phyloP scores from a whole-genome alignment of 2,113 vertebrate genomes.

The Kobus ellipsiprymnus region DNA sequence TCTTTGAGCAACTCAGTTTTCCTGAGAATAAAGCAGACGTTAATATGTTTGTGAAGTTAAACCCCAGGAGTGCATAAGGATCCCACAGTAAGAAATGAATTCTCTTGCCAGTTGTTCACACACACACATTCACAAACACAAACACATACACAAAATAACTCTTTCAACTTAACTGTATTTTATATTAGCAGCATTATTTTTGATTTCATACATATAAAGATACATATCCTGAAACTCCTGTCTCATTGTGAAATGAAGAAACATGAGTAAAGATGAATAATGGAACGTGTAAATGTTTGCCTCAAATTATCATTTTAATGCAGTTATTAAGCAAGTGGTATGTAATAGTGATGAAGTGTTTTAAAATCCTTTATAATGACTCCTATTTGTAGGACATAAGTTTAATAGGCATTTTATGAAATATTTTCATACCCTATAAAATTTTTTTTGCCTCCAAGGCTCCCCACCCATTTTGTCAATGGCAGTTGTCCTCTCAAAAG shows the following conservation, averaged over 20 bases:
- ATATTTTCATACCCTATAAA: slow-evolving; percentile 45
- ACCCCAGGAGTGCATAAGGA: slow-evolving; percentile 63
- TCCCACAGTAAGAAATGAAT: slow-evolving; percentile 72
- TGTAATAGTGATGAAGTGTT: background rate
- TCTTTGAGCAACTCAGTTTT: slow-evolving; percentile 63
- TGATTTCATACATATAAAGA: slow-evolving; percentile 48
- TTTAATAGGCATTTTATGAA: slow-evolving; percentile 7
- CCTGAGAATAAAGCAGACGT: slow-evolving; percentile 69
- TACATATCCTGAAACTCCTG: slow-evolving; percentile 27
- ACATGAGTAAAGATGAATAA: background rate
- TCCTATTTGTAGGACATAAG: slow-evolving; percentile 28
- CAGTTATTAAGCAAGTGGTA: background rate
- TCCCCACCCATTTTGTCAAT: slow-evolving; percentile 55
- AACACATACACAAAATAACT: background rate
- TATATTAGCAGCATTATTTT: slow-evolving; percentile 43
- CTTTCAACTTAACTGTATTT: background rate
- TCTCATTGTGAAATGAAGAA: background rate
- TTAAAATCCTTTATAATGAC: slow-evolving; percentile 9
- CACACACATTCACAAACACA: slow-evolving; percentile 21
- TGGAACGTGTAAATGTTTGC: background rate
- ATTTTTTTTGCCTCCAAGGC: background rate
- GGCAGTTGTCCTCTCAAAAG: slow-evolving; percentile 29
- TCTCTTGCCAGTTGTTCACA: slow-evolving; percentile 66
- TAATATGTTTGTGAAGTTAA: slow-evolving; percentile 75
- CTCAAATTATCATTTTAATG: slow-evolving; percentile 6